These are phyloP conservation scores for Hydrotaea diabolus DNA, from an alignment of 2,888 invertebrate genomes.

Conservation along the genomic window DNA sequence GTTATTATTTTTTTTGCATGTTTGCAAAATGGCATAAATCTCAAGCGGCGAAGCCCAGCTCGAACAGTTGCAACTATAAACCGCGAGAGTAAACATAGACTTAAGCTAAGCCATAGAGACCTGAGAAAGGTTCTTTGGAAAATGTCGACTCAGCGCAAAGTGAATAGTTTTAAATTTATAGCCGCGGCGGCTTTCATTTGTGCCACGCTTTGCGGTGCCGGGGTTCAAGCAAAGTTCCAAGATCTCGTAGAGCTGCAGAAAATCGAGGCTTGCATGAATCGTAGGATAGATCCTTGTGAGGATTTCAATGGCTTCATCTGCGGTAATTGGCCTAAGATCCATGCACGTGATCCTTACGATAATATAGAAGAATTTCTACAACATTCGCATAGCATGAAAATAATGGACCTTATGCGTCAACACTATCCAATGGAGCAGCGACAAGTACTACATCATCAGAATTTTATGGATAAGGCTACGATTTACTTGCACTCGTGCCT, in stretches of 20 bases:
- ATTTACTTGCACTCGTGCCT: conserved; percentile 73
- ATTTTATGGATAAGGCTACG: conserved; percentile 64
- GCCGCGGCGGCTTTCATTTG: not conserved
- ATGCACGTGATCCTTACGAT: conserved; percentile 63
- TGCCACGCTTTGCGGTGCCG: too few relatives aligned
- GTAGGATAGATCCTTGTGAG: conserved; percentile 70
- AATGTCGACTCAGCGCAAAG: not conserved
- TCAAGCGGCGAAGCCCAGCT: too few relatives aligned
- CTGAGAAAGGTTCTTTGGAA: not conserved
- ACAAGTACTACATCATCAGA: not conserved
- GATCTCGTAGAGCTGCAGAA: not conserved
- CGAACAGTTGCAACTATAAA: too few relatives aligned
- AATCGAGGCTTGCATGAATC: not conserved
- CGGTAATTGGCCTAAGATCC: conserved; percentile 71
- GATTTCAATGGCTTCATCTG: conserved; percentile 75
- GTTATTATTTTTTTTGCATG: too few relatives aligned
- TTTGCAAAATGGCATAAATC: too few relatives aligned
- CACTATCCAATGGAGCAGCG: not conserved
- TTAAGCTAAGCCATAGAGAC: too few relatives aligned
- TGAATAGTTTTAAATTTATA: not conserved
- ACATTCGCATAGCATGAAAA: conserved; percentile 70
- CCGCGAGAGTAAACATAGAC: too few relatives aligned
- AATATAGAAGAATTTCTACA: conserved; percentile 74
- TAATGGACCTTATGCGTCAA: conserved; percentile 67
- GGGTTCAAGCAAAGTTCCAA: too few relatives aligned